These are phyloP conservation scores for Henicopernis longicauda DNA, from an alignment of 2,113 vertebrate genomes.

Conservation along the genomic window DNA sequence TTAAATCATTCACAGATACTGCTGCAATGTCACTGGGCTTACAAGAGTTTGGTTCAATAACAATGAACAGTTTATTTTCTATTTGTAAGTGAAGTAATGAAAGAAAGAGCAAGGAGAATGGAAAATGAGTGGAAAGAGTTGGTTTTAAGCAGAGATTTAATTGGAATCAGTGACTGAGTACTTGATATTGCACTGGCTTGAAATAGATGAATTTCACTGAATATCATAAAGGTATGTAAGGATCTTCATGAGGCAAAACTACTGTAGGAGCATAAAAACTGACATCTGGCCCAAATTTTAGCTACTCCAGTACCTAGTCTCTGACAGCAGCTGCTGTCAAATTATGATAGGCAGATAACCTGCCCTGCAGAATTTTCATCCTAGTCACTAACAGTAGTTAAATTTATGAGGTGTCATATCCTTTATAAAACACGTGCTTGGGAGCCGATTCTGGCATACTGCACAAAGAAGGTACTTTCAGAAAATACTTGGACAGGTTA, in stretches of 20 bases:
- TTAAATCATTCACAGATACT: not conserved
- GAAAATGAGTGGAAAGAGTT: not conserved
- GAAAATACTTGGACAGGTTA: not conserved
- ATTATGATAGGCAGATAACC: not conserved
- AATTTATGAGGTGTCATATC: not conserved
- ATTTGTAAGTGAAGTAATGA: not conserved
- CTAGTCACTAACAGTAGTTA: not conserved
- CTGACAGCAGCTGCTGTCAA: not conserved
- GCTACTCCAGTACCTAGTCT: not conserved
- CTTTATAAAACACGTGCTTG: not conserved
- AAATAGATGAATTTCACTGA: not conserved
- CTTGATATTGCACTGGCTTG: not conserved
- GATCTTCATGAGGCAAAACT: not conserved
- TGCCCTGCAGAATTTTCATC: not conserved
- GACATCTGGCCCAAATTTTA: not conserved
- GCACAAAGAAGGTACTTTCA: not conserved
- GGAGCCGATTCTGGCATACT: not conserved
- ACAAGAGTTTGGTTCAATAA: not conserved
- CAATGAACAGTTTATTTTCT: not conserved
- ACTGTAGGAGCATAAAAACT: not conserved
- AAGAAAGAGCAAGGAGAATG: slow-evolving; percentile 14
- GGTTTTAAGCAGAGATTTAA: not conserved
- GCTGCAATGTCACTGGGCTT: not conserved
- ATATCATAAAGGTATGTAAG: not conserved
- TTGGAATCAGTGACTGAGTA: not conserved